Conservation (phyloP, 2,113 vertebrate species). For the Elaphurus davidianus region DNA sequence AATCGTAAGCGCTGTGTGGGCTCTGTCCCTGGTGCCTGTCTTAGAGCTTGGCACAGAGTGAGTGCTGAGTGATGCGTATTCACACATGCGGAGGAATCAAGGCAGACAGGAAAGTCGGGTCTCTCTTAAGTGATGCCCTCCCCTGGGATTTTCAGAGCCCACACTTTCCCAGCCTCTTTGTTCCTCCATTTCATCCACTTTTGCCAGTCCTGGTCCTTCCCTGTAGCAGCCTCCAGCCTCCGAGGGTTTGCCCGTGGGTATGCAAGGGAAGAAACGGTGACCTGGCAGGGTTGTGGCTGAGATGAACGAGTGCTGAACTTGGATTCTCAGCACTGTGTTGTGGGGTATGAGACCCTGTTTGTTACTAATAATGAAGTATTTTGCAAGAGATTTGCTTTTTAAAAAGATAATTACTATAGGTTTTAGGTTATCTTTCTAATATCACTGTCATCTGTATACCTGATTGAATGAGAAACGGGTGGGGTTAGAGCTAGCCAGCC, state of each 20-base stretch:
- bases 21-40: not conserved
- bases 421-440: not conserved
- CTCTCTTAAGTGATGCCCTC: not conserved
- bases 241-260: not conserved
- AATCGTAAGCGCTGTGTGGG: not conserved
- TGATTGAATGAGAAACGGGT: not conserved
- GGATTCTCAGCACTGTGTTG: not conserved
- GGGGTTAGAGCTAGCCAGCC: not conserved
- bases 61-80: too few relatives aligned
- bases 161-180: not conserved
- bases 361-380: not conserved
- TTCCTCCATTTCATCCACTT: not conserved
- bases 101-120: rapidly evolving
- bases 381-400: not conserved
- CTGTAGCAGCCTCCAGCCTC: not conserved
- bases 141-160: not conserved
- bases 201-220: not conserved
- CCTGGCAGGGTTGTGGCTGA: not conserved
- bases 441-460: not conserved
- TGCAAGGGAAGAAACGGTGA: not conserved
- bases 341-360: not conserved
- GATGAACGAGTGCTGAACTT: not conserved
- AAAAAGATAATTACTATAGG: not conserved
- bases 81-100: not conserved
- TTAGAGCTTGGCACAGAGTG: not conserved